Evolutionary conservation across 2,888 invertebrate species (phyloP).

Genomic region (Nomada goodeniana): DNA sequence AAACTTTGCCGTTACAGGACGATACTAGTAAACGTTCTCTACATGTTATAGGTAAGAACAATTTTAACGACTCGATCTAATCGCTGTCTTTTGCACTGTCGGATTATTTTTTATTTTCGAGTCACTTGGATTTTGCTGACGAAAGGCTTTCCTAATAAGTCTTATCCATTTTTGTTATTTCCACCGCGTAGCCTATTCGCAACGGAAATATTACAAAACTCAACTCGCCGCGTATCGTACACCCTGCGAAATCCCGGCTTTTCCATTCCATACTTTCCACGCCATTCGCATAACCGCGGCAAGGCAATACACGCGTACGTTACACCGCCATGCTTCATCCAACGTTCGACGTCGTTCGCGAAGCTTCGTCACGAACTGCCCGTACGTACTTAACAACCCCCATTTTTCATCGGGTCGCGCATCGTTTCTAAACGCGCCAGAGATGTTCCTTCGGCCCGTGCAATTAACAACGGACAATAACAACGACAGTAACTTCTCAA

Average conservation of each 20-base stretch:
- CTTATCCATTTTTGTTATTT: too few species aligned
- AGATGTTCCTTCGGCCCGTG: neutral
- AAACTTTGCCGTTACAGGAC: too few species aligned
- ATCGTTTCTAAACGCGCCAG: neutral
- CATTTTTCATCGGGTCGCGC: neutral
- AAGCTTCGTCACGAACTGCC: constrained; percentile 17
- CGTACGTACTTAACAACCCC: neutral
- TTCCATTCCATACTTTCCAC: neutral
- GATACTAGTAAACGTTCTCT: too few species aligned
- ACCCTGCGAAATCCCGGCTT: neutral
- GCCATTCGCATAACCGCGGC: constrained; percentile 12
- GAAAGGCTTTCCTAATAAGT: too few species aligned
- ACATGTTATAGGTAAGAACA: too few species aligned
- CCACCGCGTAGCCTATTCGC: too few species aligned
- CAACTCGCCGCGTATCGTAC: too few species aligned
- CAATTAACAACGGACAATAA: neutral
- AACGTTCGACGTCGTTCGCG: constrained; percentile 3
- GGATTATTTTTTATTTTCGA: too few species aligned
- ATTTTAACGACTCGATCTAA: too few species aligned
- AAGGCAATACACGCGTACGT: constrained; percentile 17
- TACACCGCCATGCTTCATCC: constrained; percentile 23
- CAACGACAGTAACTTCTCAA: neutral
- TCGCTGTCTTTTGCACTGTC: too few species aligned
- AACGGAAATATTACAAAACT: neutral
- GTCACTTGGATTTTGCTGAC: too few species aligned